Percentiles rank a stretch among this genome's conserved stretches.
Evolutionary conservation across 2,888 invertebrate genomes (phyloP).

Genomic region (Cryptosula pallasiana): DNA sequence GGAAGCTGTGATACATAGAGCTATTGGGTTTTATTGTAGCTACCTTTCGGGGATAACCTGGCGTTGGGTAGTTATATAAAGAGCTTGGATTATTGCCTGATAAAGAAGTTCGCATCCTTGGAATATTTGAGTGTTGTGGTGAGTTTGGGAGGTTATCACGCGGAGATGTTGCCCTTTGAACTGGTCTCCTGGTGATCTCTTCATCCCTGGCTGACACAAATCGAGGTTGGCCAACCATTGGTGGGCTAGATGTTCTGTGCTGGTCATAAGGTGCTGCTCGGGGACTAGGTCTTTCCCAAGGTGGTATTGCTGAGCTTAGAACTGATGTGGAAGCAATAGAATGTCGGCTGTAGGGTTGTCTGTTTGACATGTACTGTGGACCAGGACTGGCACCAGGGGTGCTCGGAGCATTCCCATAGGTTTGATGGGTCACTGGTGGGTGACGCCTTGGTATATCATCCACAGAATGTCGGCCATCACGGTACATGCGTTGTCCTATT

Average conservation of each 20-base stretch:
- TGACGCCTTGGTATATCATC: neutral
- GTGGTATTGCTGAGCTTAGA: neutral
- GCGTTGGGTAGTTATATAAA: neutral
- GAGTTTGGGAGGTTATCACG: neutral
- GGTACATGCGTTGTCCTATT: too few relatives aligned
- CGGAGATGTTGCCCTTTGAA: neutral
- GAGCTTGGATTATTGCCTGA: neutral
- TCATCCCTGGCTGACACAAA: neutral
- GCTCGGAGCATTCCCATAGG: neutral
- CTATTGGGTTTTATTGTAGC: neutral
- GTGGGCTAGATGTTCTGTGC: neutral
- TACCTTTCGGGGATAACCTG: neutral
- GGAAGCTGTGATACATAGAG: neutral
- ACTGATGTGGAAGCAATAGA: neutral
- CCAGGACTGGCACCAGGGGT: neutral
- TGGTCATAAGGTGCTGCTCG: neutral
- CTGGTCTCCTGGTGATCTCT: neutral
- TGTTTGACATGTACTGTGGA: too few relatives aligned
- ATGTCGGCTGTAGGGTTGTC: neutral
- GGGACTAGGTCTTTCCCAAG: slow-evolving; percentile 2
- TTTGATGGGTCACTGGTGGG: too few relatives aligned
- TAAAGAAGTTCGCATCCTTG: neutral
- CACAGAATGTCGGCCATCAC: neutral
- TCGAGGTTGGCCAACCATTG: neutral
- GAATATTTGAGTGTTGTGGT: neutral